These are phyloP conservation scores for Pogonomyrmex californicus DNA, from an alignment of 1,140 invertebrate species.

Conservation along the genomic window DNA sequence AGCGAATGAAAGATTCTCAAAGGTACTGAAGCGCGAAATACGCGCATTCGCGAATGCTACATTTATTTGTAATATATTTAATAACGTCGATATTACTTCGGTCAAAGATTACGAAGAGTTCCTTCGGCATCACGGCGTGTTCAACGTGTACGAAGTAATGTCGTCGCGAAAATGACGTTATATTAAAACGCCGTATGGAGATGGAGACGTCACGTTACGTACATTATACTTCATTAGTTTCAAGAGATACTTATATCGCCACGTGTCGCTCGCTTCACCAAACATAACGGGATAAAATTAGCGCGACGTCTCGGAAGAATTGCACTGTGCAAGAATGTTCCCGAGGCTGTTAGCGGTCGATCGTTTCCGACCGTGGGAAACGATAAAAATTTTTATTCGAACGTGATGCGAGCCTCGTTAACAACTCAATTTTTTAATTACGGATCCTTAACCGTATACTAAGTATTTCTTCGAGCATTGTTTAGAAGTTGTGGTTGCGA, in stretches of 20 bases:
- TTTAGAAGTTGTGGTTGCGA: neutral
- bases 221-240: conserved; percentile 48
- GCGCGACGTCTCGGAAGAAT: conserved; percentile 43
- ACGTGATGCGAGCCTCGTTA: neutral
- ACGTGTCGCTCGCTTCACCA: conserved; percentile 48
- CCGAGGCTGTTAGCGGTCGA: conserved; percentile 11
- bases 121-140: neutral
- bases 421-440: neutral
- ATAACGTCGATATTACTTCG: neutral
- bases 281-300: conserved; percentile 61
- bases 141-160: conserved; percentile 1
- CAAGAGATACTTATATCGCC: conserved; percentile 56
- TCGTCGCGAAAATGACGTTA: conserved; percentile 13
- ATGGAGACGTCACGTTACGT: conserved; percentile 34
- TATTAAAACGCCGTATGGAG: neutral
- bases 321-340: conserved; percentile 37
- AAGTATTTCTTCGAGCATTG: neutral
- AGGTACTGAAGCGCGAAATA: neutral
- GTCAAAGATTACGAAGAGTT: conserved; percentile 14
- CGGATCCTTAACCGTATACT: neutral
- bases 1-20: neutral
- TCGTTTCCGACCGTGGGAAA: conserved; percentile 12
- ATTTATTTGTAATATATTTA: conserved; percentile 4
- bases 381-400: conserved; percentile 2
- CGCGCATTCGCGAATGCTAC: neutral